A percentile compares a stretch with the other conserved stretches of the same genome.
These are phyloP conservation scores for Zoanthus solanderi DNA, from an alignment of 92 coral and sea anemone species.

Conservation along the genomic window DNA sequence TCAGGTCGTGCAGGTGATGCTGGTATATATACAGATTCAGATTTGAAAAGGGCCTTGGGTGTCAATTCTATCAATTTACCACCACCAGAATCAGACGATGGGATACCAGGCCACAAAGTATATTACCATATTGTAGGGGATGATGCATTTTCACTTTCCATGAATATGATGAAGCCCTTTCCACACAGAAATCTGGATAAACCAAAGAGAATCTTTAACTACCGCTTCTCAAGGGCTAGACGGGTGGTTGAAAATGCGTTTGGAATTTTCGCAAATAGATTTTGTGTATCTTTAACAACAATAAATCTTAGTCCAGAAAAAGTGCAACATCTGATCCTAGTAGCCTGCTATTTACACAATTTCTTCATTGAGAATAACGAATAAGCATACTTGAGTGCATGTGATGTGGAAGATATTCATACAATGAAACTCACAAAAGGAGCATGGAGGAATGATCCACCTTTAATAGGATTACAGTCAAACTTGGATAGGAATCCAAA, in stretches of 20 bases:
- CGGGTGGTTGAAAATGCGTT: not conserved
- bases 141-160: slow-evolving; percentile 47
- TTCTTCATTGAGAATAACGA: not conserved
- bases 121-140: slow-evolving; percentile 36
- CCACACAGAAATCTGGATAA: not conserved
- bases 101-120: slow-evolving; percentile 11
- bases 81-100: slow-evolving; percentile 1
- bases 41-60: not conserved
- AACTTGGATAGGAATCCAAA: slow-evolving; percentile 58
- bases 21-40: slow-evolving; percentile 3
- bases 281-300: slow-evolving; percentile 10
- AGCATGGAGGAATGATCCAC: slow-evolving; percentile 55
- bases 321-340: slow-evolving; percentile 10
- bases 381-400: slow-evolving; percentile 25
- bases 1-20: not conserved
- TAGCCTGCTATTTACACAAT: slow-evolving; percentile 2
- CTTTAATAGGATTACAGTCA: slow-evolving; percentile 26
- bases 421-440: slow-evolving; percentile 43
- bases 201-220: slow-evolving; percentile 5
- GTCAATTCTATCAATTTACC: slow-evolving; percentile 8
- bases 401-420: slow-evolving; percentile 52
- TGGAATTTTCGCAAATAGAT: slow-evolving; percentile 7
- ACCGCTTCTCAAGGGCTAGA: not conserved
- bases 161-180: slow-evolving; percentile 23
- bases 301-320: slow-evolving; percentile 12